phyloP scores from a whole-genome alignment of 2,113 vertebrate species.

The Jacana jacana region DNA sequence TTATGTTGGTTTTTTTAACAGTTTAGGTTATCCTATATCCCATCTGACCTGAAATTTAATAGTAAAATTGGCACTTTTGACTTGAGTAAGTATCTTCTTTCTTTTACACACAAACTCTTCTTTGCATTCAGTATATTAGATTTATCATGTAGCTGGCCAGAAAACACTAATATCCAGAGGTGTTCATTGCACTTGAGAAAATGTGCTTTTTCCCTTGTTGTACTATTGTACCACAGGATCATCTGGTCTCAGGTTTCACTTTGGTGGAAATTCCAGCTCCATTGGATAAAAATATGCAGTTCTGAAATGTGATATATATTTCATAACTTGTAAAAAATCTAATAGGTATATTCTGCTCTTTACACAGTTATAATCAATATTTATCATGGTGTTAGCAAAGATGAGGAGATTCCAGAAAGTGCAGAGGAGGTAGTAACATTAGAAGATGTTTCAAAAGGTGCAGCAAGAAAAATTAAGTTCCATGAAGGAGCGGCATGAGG shows the following conservation, averaged over 20 bases:
- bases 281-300: not conserved
- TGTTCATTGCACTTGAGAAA: not conserved
- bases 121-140: not conserved
- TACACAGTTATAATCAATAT: not conserved
- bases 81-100: not conserved
- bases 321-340: not conserved
- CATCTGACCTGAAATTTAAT: not conserved
- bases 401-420: not conserved
- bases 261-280: not conserved
- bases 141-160: not conserved
- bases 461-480: not conserved
- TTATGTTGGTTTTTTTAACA: not conserved
- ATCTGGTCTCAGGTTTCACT: not conserved
- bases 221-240: not conserved
- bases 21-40: not conserved
- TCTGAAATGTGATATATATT: not conserved
- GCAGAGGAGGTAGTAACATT: not conserved
- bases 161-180: not conserved
- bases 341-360: not conserved
- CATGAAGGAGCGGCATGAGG: not conserved
- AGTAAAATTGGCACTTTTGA: not conserved
- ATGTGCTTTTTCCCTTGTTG: not conserved
- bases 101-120: not conserved
- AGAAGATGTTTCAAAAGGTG: not conserved
- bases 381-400: not conserved